These are phyloP conservation scores for Drosophila ambigua DNA, from an alignment of 1,140 invertebrate genomes.

Conservation along the genomic window DNA sequence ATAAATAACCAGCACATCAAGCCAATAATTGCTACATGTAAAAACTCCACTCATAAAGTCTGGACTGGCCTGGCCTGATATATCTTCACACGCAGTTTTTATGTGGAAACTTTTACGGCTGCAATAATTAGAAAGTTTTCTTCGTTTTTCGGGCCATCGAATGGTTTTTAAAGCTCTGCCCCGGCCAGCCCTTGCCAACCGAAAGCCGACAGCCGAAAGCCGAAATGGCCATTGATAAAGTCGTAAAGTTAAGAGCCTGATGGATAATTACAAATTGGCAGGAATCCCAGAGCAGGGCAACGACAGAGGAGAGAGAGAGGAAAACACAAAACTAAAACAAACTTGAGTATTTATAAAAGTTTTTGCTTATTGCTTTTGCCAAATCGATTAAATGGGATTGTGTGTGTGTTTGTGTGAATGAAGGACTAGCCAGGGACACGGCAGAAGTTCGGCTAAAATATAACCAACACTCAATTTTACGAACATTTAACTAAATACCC, in stretches of 20 bases:
- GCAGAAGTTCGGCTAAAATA: constrained; percentile 63
- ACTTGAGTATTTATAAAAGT: constrained; percentile 73
- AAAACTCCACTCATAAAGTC: constrained; percentile 11
- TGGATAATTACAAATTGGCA: constrained; percentile 60
- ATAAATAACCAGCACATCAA: not conserved
- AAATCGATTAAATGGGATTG: constrained; percentile 72
- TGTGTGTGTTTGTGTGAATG: constrained; percentile 2
- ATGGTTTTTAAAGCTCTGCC: constrained; percentile 31
- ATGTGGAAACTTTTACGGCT: constrained; percentile 47
- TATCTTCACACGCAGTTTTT: constrained; percentile 30
- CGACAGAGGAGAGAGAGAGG: not conserved
- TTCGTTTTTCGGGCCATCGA: constrained; percentile 14
- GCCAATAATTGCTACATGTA: not conserved
- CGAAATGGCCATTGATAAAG: constrained; percentile 61
- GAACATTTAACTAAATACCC: constrained; percentile 80
- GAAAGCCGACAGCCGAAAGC: constrained; percentile 15
- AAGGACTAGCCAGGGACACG: not conserved
- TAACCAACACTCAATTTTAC: constrained; percentile 78
- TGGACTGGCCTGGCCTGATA: not conserved
- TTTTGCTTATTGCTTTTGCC: constrained; percentile 72
- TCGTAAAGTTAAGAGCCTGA: constrained; percentile 65
- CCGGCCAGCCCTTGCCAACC: not conserved
- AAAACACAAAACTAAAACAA: constrained; percentile 55
- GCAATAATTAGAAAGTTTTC: constrained; percentile 57
- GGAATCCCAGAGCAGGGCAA: not conserved